Percentiles rank a stretch among this genome's conserved stretches.
Evolutionary conservation across 2,888 invertebrate species (phyloP).

Genomic region (Cosmia trapezina): DNA sequence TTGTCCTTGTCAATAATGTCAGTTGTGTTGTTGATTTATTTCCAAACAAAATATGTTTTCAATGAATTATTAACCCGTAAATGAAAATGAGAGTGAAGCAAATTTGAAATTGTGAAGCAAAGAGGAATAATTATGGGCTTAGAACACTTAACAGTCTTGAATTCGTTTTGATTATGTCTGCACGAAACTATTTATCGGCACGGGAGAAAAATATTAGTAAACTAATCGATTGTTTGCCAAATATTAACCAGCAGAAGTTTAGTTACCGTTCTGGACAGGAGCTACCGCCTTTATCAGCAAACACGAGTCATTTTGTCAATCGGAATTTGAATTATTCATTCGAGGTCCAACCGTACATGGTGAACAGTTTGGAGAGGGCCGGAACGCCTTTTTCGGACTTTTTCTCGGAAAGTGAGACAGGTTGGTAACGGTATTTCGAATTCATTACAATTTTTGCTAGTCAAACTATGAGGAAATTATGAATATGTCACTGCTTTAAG

Average conservation of each 20-base stretch:
- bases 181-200: conserved; percentile 84
- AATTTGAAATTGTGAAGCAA: conserved; percentile 34
- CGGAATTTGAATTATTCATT: conserved; percentile 83
- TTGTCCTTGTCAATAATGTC: conserved; percentile 30
- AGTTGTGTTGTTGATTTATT: conserved; percentile 48
- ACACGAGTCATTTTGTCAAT: conserved; percentile 78
- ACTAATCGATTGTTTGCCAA: conserved; percentile 84
- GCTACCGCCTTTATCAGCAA: conserved; percentile 81
- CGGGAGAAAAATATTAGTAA: conserved; percentile 83
- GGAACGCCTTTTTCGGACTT: conserved; percentile 87
- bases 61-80: conserved; percentile 40
- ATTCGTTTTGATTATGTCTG: conserved; percentile 83
- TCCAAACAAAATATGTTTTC: conserved; percentile 48
- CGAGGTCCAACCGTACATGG: conserved; percentile 75
- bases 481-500: neutral
- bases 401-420: conserved; percentile 86
- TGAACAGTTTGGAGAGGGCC: conserved; percentile 78
- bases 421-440: conserved; percentile 51
- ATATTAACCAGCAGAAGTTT: conserved; percentile 82
- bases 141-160: conserved; percentile 35
- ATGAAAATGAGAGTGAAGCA: conserved; percentile 14
- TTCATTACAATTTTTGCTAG: neutral
- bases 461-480: neutral
- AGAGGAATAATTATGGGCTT: conserved; percentile 57
- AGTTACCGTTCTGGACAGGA: conserved; percentile 78